Evolutionary conservation across 2,888 invertebrate species (phyloP).

Genomic region (Urechis unicinctus): DNA sequence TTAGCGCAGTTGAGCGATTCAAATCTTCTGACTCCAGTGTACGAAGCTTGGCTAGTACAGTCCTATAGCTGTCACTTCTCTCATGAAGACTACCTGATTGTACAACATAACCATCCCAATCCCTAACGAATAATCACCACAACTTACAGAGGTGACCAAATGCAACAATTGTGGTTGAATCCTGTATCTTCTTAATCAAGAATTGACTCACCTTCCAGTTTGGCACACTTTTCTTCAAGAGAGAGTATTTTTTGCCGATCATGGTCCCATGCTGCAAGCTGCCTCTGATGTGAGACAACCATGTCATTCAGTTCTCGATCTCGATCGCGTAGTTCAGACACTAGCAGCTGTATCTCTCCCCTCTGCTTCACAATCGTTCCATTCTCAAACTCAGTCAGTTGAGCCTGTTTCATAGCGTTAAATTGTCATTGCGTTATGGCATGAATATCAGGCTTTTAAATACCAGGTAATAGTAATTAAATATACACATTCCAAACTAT

Average conservation of each 20-base stretch:
- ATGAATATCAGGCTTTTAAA: no score
- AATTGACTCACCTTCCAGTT: conserved; percentile 29
- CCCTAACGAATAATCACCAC: no score
- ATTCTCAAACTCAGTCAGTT: conserved; percentile 58
- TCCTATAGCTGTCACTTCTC: conserved; percentile 26
- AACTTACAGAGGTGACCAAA: no score
- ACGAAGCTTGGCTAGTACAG: conserved; percentile 24
- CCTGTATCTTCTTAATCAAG: not conserved
- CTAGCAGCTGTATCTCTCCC: conserved; percentile 39
- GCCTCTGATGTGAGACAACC: conserved; percentile 38
- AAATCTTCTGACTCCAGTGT: conserved; percentile 24
- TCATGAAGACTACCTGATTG: conserved; percentile 21
- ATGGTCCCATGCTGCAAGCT: conserved; percentile 43
- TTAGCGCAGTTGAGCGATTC: conserved; percentile 24
- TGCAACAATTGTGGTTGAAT: no score
- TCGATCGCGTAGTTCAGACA: conserved; percentile 37
- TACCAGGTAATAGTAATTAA: no score
- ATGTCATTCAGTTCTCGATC: conserved; percentile 45
- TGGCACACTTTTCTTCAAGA: conserved; percentile 30
- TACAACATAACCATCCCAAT: not conserved
- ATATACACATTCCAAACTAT: no score
- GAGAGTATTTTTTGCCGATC: conserved; percentile 29
- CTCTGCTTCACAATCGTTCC: conserved; percentile 29
- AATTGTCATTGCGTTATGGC: no score
- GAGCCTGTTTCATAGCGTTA: conserved; percentile 7